Conservation (phyloP, 1,140 invertebrate species). For the Palaemon carinicauda region DNA sequence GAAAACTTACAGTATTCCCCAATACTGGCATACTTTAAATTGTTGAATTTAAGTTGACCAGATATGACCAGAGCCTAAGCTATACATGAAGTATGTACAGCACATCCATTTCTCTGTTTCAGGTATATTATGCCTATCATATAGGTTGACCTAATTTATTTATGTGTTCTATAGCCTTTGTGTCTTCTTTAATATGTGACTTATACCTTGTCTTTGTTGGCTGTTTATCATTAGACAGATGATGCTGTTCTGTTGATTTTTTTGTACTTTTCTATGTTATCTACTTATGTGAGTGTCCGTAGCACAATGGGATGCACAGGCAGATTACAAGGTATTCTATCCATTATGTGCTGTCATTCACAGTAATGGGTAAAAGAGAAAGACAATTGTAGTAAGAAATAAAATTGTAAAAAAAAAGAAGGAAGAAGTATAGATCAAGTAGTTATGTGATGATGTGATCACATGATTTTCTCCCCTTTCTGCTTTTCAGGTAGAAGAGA, state of each 20-base stretch:
- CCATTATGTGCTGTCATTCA: background rate
- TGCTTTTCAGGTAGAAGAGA: background rate
- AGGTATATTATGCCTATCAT: background rate
- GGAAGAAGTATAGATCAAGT: background rate
- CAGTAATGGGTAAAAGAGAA: background rate
- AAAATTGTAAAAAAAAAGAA: background rate
- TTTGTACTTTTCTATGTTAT: constrained; percentile 51
- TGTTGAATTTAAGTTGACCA: too few species aligned
- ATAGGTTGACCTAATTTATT: background rate
- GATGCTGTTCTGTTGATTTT: constrained; percentile 32
- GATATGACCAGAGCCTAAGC: too few species aligned
- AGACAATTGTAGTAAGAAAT: background rate
- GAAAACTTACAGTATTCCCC: too few species aligned
- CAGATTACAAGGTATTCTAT: constrained; percentile 14
- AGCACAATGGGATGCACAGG: constrained; percentile 47
- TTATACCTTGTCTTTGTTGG: constrained; percentile 24
- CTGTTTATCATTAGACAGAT: constrained; percentile 27
- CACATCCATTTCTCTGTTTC: background rate
- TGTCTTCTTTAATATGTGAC: constrained; percentile 11
- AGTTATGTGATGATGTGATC: background rate
- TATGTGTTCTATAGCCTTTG: constrained; percentile 15
- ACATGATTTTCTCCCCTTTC: background rate
- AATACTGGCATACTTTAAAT: too few species aligned
- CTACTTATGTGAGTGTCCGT: constrained; percentile 39
- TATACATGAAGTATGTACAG: background rate